Conservation (phyloP, 2,797 vertebrate species). For the Channa striata region DNA sequence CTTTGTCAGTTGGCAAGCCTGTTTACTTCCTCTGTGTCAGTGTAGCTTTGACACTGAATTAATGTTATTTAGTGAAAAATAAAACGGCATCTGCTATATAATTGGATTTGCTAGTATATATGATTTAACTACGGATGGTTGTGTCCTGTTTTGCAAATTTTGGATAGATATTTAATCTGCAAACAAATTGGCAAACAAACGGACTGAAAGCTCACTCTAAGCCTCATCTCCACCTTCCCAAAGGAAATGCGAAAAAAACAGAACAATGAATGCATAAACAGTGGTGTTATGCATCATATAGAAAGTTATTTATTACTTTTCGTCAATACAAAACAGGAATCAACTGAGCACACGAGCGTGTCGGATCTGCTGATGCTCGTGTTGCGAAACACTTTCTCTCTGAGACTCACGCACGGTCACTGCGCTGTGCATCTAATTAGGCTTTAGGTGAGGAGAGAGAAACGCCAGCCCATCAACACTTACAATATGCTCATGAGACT, state of each 20-base stretch:
- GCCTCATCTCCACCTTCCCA: neutral
- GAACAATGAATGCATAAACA: neutral
- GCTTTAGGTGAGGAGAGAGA: slow-evolving; percentile 45
- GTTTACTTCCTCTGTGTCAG: neutral
- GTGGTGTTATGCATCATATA: neutral
- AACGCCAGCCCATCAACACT: slow-evolving; percentile 36
- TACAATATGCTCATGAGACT: slow-evolving; percentile 50
- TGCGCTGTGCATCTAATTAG: slow-evolving; percentile 24
- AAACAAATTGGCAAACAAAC: neutral
- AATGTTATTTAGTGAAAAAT: neutral
- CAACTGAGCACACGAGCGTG: neutral
- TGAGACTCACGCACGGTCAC: neutral
- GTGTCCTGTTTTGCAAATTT: neutral
- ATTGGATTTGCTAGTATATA: neutral
- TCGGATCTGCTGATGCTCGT: neutral
- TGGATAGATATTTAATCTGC: neutral
- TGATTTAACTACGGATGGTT: neutral
- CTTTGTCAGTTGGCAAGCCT: neutral
- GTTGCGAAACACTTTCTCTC: slow-evolving; percentile 8
- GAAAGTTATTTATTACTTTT: neutral
- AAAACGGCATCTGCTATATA: neutral
- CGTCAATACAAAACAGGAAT: neutral
- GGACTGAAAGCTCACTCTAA: neutral
- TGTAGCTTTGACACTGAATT: neutral
- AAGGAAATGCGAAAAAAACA: neutral